Evolutionary conservation across 2,113 vertebrate species (phyloP), one percentile per base, ranked within the genome.

Genomic region (Tyto alba): DNA sequence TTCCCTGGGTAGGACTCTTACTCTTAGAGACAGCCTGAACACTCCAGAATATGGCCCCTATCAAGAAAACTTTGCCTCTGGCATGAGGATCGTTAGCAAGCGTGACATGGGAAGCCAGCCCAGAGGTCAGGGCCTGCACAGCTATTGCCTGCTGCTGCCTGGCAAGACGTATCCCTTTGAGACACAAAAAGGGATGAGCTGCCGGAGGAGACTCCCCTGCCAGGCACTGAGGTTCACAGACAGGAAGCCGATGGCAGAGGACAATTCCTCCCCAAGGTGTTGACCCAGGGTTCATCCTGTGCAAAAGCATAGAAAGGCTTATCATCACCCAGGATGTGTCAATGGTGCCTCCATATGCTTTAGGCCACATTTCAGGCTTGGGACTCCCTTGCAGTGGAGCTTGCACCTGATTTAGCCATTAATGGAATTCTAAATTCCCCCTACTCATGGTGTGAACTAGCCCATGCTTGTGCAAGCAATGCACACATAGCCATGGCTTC

Each of bases 1-100:
- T 91, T 97, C 89, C 80, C 88, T 8, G 81, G 83, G 85, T 55
- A 91, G 73, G 80, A 62, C 60, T 94, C 66, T 96, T 91, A 75
- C 47, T 95, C 89, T 85, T 75, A 43, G 50, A 88, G 85, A 62
- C 85, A 96, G 90, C 67, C 62, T 92, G 69, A 95, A 73, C 77
- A 62, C 69, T 84, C 71, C 71, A 95, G 93, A 93, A 87, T 45
- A 55, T 21, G 74, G 74, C 56, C 32, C 32, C n/a, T 89, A 62
- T 56, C 77, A 92, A 78, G 45, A 68, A 85, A 92, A 85, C 79
- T 75, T 67, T 63, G 32, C 63, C 84, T 88, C 75, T 94, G 81
- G 25, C 71, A 69, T 20, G 9, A 78, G 71, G 38, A 80, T 52
- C 3, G 4, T 52, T 67, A 74, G 74, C 62, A 82, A 87, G 45